Percentiles rank a stretch among this genome's conserved stretches.
Conservation (phyloP, 2,113 vertebrate species). For the Phodopus roborovskii region DNA sequence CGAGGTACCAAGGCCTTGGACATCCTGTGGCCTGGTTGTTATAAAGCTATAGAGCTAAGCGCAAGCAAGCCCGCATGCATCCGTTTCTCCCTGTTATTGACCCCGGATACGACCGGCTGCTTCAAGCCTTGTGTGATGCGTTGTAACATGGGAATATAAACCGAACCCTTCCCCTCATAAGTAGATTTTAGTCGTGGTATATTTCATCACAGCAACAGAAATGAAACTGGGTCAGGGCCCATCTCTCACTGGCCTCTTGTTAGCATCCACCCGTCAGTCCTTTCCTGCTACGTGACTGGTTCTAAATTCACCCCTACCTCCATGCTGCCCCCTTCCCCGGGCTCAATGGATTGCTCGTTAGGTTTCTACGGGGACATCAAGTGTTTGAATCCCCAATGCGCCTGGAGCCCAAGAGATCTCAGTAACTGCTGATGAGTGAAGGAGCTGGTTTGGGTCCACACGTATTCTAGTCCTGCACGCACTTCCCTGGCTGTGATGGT, state of each 20-base stretch:
- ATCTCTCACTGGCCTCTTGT: not conserved
- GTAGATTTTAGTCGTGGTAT: not conserved
- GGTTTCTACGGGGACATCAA: not conserved
- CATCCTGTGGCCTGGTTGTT: not conserved
- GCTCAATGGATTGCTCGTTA: not conserved
- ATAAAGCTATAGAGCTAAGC: not conserved
- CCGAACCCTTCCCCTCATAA: not conserved
- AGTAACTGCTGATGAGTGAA: not conserved
- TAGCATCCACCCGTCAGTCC: not conserved
- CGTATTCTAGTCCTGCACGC: not conserved
- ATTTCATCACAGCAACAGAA: not conserved
- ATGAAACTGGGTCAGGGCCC: not conserved
- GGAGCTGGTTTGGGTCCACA: not conserved
- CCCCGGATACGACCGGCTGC: no score
- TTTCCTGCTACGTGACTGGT: not conserved
- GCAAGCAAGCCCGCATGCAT: not conserved
- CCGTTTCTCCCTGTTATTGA: not conserved
- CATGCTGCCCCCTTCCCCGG: not conserved
- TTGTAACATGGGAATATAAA: not conserved
- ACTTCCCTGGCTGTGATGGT: not conserved
- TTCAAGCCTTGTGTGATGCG: not conserved
- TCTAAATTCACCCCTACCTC: not conserved
- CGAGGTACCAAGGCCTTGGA: not conserved
- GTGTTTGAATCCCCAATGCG: not conserved
- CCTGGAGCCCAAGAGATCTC: fast-evolving